Evolutionary conservation across 2,113 vertebrate species (phyloP).

Genomic region (Spermophilus dauricus): DNA sequence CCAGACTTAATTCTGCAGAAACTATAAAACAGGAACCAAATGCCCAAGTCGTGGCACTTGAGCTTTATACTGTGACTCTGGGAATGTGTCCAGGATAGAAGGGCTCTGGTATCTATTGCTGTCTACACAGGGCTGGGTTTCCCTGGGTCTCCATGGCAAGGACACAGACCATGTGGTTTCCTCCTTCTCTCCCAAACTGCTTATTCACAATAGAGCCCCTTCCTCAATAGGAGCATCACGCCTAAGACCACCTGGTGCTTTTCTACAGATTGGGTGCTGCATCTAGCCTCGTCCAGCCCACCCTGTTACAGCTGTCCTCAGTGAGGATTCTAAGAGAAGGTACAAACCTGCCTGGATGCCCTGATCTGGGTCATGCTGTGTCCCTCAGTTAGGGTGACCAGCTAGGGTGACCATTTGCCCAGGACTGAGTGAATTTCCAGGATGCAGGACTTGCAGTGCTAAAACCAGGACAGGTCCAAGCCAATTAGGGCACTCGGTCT

Average conservation of each 20-base stretch:
- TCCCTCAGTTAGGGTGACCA: not conserved
- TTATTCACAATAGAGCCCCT: not conserved
- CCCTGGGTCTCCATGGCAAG: not conserved
- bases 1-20: not conserved
- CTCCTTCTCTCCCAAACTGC: not conserved
- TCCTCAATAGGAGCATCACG: not conserved
- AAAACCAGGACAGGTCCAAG: not conserved
- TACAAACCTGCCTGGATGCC: rapidly evolving
- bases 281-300: not conserved
- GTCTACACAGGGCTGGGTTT: not conserved
- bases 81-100: not conserved
- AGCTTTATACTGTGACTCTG: not conserved
- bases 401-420: not conserved
- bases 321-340: not conserved
- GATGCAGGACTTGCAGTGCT: not conserved
- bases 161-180: not conserved
- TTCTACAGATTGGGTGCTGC: not conserved
- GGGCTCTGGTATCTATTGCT: not conserved
- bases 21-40: not conserved
- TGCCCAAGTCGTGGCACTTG: not conserved
- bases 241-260: not conserved
- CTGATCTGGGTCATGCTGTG: not conserved
- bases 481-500: not conserved
- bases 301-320: not conserved
- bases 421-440: not conserved